Percentiles rank a stretch among this genome's conserved stretches.
Evolutionary conservation across 2,888 invertebrate species (phyloP).

Genomic region (Dolichomitus sp.): DNA sequence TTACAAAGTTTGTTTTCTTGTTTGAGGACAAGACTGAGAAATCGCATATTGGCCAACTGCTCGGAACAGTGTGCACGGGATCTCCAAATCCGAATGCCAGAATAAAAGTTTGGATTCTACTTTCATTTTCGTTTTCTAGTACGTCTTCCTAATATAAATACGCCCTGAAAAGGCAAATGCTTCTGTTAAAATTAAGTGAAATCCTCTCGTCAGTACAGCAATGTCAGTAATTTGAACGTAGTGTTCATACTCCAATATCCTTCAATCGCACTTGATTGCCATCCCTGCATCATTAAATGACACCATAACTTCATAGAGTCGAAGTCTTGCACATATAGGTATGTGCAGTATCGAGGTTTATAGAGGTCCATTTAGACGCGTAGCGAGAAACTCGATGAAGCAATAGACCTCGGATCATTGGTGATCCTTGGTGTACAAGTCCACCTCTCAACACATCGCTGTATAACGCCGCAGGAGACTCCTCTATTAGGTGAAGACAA

Average conservation of each 20-base stretch:
- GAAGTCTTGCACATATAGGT: not conserved
- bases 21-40: conserved; percentile 21
- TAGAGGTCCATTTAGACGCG: conserved; percentile 1
- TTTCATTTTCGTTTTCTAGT: not conserved
- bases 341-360: conserved; percentile 21
- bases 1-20: conserved; percentile 60
- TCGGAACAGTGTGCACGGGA: conserved; percentile 7
- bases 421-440: conserved; percentile 53
- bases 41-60: conserved; percentile 22
- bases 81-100: not conserved
- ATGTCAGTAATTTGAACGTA: not conserved
- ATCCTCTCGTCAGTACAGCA: not conserved
- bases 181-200: not conserved
- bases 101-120: conserved; percentile 20
- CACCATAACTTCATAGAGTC: not conserved
- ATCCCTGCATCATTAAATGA: not conserved
- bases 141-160: not conserved
- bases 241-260: not conserved
- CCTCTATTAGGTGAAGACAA: conserved; percentile 64
- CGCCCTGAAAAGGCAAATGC: not conserved
- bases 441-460: conserved; percentile 54
- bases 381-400: conserved; percentile 17
- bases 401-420: conserved; percentile 37
- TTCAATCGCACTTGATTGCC: not conserved
- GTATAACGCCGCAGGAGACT: conserved; percentile 58